These are phyloP conservation scores for Cremastinae sp. DNA, from an alignment of 2,888 invertebrate species.

Conservation along the genomic window DNA sequence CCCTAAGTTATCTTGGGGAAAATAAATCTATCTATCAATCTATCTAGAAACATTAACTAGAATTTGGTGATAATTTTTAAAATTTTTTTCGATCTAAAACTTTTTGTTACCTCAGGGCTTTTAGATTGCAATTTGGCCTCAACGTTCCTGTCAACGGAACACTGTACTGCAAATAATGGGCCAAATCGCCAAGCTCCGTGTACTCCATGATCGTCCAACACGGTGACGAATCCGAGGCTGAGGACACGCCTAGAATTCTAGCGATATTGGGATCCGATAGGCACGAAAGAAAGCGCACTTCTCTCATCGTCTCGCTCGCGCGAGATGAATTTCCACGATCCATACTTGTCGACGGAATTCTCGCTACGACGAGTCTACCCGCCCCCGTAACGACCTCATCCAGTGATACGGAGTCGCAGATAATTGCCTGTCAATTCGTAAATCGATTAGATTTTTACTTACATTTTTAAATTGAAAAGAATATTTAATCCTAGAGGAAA, in stretches of 20 bases:
- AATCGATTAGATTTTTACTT: neutral
- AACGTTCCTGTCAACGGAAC: conserved; percentile 77
- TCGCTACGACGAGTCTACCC: conserved; percentile 82
- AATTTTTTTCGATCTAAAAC: too few species aligned
- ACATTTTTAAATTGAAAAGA: neutral
- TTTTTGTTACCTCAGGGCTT: conserved; percentile 75
- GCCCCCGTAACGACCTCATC: conserved; percentile 81
- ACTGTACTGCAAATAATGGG: conserved; percentile 84
- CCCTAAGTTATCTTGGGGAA: too few species aligned
- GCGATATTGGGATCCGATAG: conserved; percentile 86
- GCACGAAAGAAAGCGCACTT: conserved; percentile 86
- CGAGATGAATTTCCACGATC: conserved; percentile 79
- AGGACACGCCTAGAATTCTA: conserved; percentile 84
- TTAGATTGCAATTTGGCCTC: conserved; percentile 77
- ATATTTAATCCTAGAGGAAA: too few species aligned
- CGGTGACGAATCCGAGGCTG: conserved; percentile 82
- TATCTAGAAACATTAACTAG: too few species aligned
- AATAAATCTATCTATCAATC: too few species aligned
- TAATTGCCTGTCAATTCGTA: conserved; percentile 79
- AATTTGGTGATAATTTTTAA: too few species aligned
- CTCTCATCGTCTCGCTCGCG: conserved; percentile 82
- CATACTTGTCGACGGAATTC: conserved; percentile 78
- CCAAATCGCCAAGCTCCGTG: conserved; percentile 88
- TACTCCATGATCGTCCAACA: conserved; percentile 88
- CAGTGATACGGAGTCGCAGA: conserved; percentile 82